phyloP scores from a whole-genome alignment of 2,113 vertebrate species.

The Toxotes jaculatrix region DNA sequence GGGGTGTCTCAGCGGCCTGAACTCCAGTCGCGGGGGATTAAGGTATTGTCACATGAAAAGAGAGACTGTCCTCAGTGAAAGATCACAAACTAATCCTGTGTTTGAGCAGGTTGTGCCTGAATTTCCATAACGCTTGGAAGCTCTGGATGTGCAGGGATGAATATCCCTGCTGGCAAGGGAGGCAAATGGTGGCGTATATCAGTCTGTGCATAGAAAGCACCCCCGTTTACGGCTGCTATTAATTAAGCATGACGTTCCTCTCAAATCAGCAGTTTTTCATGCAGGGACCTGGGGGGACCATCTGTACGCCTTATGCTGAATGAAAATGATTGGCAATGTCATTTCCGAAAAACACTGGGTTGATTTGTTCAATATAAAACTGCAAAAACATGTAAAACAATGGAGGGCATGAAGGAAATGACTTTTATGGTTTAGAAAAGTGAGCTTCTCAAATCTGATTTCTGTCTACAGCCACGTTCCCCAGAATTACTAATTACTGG shows the following conservation, averaged over 20 bases:
- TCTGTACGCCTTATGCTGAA: constrained; percentile 77
- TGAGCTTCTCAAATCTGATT: constrained; percentile 15
- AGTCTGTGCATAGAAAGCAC: constrained; percentile 66
- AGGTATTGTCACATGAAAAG: constrained; percentile 73
- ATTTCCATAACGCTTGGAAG: constrained; percentile 63
- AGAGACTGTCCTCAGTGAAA: constrained; percentile 64
- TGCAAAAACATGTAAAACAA: constrained; percentile 37
- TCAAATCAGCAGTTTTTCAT: constrained; percentile 84
- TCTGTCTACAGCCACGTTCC: not conserved
- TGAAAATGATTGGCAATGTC: constrained; percentile 80
- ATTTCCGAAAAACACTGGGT: constrained; percentile 63
- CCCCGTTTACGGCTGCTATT: constrained; percentile 78
- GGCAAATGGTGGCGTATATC: constrained; percentile 73
- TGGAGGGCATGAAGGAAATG: not conserved
- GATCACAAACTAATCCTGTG: constrained; percentile 76
- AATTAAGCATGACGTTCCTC: constrained; percentile 83
- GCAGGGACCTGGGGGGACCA: constrained; percentile 76
- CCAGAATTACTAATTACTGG: constrained; percentile 1
- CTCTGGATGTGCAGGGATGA: constrained; percentile 59
- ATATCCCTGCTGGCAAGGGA: constrained; percentile 67
- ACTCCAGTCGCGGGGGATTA: constrained; percentile 67
- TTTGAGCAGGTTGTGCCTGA: constrained; percentile 73
- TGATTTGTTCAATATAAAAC: constrained; percentile 42
- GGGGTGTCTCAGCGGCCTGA: constrained; percentile 53
- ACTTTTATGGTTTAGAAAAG: constrained; percentile 14